Evolutionary conservation across 2,113 vertebrate species (phyloP), one percentile per base, ranked within the genome.

Genomic region (Nanger granti): DNA sequence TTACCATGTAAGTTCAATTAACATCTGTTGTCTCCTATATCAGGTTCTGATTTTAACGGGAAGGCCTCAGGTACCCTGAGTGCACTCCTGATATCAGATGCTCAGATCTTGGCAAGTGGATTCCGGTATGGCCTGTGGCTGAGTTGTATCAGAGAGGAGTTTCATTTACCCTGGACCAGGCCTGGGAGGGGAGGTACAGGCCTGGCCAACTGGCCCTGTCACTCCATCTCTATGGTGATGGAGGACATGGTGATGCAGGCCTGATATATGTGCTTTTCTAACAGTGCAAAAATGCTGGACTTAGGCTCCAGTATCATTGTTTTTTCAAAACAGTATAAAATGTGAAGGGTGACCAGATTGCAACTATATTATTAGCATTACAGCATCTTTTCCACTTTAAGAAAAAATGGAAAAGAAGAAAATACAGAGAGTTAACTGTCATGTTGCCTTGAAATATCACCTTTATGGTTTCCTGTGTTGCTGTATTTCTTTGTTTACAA

Each of bases 201-300:
- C 83, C 0, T 13, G 96, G 92, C 93, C 97, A 96, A 82, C 93
- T 91, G n/a, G 91, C 24, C 94, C 64, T 92, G 84, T 96, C 89
- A 89, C 97, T 93, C 95, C 96, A 87, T 97, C 98, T 98, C 96
- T 96, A 28, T 98, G 96, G 55, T 96, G 97, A 97, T 69, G 93
- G 76, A 49, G 55, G 87, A 34, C 84, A 37, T 96, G 84, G 97
- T 97, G 95, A 98, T 97, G 97, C 89, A 97, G 98, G 98, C 97
- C 97, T 95, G 93, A 95, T 97, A 95, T 94, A 88, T 95, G 49
- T 93, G 94, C 57, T 97, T 54, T 95, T 98, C 92, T 93, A 0
- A 59, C 80, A 73, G 97, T 85, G 97, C 96, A 64, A 94, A 90
- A 66, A 64, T 20, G 17, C n/a, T 55, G 59, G 47, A 52, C 86